A percentile compares a stretch with the other conserved stretches of the same genome.
Evolutionary conservation across 1,140 invertebrate genomes (phyloP).

Genomic region (Wasmannia auropunctata): DNA sequence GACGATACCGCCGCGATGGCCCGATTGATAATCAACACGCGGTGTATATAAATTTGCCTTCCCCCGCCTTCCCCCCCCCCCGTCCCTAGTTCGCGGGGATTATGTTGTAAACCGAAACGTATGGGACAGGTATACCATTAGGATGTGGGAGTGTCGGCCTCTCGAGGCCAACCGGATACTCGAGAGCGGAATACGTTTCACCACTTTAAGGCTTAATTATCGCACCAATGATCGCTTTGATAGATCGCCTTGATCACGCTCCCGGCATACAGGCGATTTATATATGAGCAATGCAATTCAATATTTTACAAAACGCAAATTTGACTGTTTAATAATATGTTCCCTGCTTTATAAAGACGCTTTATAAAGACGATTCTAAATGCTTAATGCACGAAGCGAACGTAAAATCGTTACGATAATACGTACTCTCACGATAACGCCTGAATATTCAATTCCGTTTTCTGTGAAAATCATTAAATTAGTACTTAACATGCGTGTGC

Average conservation of each 20-base stretch:
- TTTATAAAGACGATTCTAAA: neutral
- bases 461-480: slow-evolving; percentile 30
- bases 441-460: slow-evolving; percentile 13
- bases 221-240: too few species aligned
- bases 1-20: slow-evolving; percentile 37
- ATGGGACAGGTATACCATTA: slow-evolving; percentile 54
- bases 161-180: slow-evolving; percentile 28
- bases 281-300: neutral
- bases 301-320: neutral
- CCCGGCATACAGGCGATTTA: neutral
- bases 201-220: slow-evolving; percentile 36
- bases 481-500: slow-evolving; percentile 40
- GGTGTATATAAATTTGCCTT: slow-evolving; percentile 32
- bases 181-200: slow-evolving; percentile 23
- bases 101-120: slow-evolving; percentile 56
- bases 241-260: neutral
- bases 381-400: neutral
- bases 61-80: too few species aligned
- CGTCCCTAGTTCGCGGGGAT: neutral
- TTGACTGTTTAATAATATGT: neutral
- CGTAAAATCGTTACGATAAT: neutral
- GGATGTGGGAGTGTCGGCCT: slow-evolving; percentile 19
- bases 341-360: neutral
- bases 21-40: slow-evolving; percentile 58
- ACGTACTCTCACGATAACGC: neutral